Evolutionary conservation across 2,888 invertebrate genomes (phyloP), one percentile per base, ranked within the genome.

Genomic region (Troilus luridus): DNA sequence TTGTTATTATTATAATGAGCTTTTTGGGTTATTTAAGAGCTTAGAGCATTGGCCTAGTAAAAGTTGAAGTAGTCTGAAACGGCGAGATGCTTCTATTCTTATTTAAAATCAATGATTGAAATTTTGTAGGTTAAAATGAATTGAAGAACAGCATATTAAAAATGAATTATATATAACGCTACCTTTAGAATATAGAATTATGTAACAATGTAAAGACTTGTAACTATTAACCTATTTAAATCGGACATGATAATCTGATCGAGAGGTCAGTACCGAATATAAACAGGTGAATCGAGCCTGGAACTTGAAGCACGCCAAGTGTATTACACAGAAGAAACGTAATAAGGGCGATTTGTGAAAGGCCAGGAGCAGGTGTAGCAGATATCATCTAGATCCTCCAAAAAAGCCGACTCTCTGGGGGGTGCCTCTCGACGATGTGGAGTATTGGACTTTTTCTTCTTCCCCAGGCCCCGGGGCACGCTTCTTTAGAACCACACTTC

Each of bases 321-420:
- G 72, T 17, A 77, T 24, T 41, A 77, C 41, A 77, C 27, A 77
- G 27, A 77, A 77, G 72, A 77, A 77, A 77, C 72, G 41, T 77
- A 77, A 77, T 41, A 77, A 77, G 72, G 41, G 72, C 72, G 72
- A 77, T 77, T 77, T 77, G 72, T 77, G 72, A 77, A 77, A 77
- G 72, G 72, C 17, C 72, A 8, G 41, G 27, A 77, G 72, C 72
- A 77, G 72, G 72, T 77, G 72, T 41, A 41, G 41, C 72, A 77
- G 72, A 77, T 77, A 77, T 77, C 27, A 77, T 77, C 72, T 77
- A 41, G 72, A 77, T 77, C 72, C 72, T 77, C 72, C 41, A 77
- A 77, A 77, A 77, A 77, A 77, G 17, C 72, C 72, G 72, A 77
- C 72, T 77, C 72, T 41, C 19, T 77, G 72, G 72, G 72, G 72